Conservation (phyloP, 2,888 invertebrate species). For the Smittia aterrima region DNA sequence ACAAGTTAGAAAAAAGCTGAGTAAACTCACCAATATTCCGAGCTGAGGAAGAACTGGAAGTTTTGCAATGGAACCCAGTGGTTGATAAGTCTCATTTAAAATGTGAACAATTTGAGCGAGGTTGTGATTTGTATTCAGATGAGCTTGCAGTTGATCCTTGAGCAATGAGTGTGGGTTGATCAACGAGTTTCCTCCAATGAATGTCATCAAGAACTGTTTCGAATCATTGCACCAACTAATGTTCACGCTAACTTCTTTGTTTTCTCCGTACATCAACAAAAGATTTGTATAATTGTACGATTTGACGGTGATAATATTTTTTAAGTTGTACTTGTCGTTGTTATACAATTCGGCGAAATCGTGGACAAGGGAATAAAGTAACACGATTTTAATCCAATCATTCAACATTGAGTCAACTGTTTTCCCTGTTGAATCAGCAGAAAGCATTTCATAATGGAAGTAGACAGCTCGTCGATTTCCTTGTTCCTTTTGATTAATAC, state of each 20-base stretch:
- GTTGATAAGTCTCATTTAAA: conserved; percentile 86
- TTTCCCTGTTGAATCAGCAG: conserved; percentile 71
- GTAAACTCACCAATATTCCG: conserved; percentile 62
- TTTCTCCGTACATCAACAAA: conserved; percentile 84
- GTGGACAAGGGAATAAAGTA: conserved; percentile 80
- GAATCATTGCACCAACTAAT: conserved; percentile 74
- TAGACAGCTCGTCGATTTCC: conserved; percentile 85
- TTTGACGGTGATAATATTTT: conserved; percentile 76
- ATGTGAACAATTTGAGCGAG: conserved; percentile 78
- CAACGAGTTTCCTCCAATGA: conserved; percentile 74
- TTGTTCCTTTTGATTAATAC: conserved; percentile 80
- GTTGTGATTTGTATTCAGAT: conserved; percentile 73
- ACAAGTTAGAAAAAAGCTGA: conserved; percentile 52
- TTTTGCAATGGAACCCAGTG: conserved; percentile 84
- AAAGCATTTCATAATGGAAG: conserved; percentile 86
- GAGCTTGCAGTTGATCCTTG: conserved; percentile 83
- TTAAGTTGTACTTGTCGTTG: conserved; percentile 65
- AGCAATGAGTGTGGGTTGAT: conserved; percentile 88
- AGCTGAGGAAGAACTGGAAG: conserved; percentile 83
- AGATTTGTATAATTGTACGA: conserved; percentile 92
- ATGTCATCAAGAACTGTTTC: conserved; percentile 72
- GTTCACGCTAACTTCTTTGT: conserved; percentile 78
- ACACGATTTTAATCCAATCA: conserved; percentile 91
- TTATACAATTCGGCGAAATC: conserved; percentile 78
- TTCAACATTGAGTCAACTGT: conserved; percentile 83